These are phyloP conservation scores for Miltochrista miniata DNA, from an alignment of 2,888 invertebrate species.

Conservation along the genomic window DNA sequence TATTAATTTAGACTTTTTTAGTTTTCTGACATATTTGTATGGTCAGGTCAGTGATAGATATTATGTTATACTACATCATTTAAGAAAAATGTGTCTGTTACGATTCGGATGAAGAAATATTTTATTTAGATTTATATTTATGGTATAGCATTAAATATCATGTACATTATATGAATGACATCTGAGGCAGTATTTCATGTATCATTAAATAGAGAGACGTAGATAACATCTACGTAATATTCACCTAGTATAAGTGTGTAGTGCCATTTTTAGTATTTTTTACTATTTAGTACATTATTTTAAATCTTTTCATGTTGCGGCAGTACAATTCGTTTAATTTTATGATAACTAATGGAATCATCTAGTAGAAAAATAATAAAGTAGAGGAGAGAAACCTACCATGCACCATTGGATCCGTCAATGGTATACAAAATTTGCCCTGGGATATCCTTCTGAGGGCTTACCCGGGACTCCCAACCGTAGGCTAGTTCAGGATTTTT, in stretches of 20 bases:
- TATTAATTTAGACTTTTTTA: constrained; percentile 12
- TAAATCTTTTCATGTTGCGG: constrained; percentile 8
- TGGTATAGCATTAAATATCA: constrained; percentile 24
- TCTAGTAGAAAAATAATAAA: no score
- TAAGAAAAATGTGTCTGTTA: constrained; percentile 21
- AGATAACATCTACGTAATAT: constrained; percentile 35
- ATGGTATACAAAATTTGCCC: no score
- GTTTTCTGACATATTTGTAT: constrained; percentile 37
- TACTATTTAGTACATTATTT: constrained; percentile 17
- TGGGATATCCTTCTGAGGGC: no score
- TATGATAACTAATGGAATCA: no score
- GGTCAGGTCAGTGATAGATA: constrained; percentile 52
- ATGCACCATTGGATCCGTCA: no score
- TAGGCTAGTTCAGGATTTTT: no score
- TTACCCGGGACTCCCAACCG: no score
- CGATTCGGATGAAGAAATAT: constrained; percentile 21
- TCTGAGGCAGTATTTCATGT: constrained; percentile 80
- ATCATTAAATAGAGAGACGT: constrained; percentile 43
- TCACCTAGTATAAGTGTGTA: constrained; percentile 44
- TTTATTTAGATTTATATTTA: constrained; percentile 15
- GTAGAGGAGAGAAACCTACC: no score
- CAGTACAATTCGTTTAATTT: no score
- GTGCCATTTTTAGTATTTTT: constrained; percentile 53
- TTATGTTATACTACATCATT: constrained; percentile 5
- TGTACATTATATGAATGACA: constrained; percentile 72